phyloP scores from a whole-genome alignment of 2,113 vertebrate species.

The Leucoraja erinaceus region DNA sequence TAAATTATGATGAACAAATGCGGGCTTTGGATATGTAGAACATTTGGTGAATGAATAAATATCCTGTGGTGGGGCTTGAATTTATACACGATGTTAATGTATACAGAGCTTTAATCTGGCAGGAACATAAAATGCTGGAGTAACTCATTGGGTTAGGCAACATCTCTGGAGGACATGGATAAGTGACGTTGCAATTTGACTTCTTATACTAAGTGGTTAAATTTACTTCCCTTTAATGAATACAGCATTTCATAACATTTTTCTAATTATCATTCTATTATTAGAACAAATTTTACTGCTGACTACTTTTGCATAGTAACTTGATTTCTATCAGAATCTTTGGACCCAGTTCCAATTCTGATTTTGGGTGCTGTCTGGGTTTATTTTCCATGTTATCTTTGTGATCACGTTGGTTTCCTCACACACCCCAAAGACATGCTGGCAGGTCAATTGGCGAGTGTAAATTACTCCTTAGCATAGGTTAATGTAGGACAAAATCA shows the following conservation, averaged over 20 bases:
- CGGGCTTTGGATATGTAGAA: not conserved
- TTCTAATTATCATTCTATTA: not conserved
- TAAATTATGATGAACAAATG: not conserved
- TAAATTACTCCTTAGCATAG: too few relatives aligned
- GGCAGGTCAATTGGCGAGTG: too few relatives aligned
- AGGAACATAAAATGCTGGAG: not conserved
- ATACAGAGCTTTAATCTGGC: not conserved
- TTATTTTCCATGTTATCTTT: too few relatives aligned
- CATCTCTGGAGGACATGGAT: too few relatives aligned
- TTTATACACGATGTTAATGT: not conserved
- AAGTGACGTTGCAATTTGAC: not conserved
- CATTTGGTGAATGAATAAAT: not conserved
- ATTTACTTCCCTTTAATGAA: not conserved
- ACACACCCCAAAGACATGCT: too few relatives aligned
- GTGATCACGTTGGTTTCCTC: too few relatives aligned
- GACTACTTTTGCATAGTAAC: not conserved
- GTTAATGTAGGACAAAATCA: too few relatives aligned
- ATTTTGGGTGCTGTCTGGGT: too few relatives aligned
- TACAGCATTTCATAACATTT: not conserved
- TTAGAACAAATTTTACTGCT: not conserved
- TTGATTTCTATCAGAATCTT: not conserved
- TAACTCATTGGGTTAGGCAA: too few relatives aligned
- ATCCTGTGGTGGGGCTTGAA: not conserved
- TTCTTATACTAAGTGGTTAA: not conserved
- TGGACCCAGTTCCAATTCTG: too few relatives aligned